Base-by-base conservation (phyloP, 1,140 invertebrate genomes). In the Ylistrum balloti region DNA sequence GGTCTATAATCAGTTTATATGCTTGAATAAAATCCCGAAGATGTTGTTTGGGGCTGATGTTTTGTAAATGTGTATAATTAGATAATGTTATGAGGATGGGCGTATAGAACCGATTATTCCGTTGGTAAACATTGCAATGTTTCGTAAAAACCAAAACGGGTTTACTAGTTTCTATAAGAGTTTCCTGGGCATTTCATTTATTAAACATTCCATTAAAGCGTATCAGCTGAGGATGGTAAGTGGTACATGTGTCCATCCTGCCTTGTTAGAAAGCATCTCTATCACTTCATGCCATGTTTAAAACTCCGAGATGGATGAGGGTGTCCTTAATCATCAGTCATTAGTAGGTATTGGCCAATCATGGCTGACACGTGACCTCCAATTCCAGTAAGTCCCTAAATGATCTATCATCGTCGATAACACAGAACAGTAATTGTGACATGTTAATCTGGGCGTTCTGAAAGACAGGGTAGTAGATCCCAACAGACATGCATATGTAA, bases 361-460 rank as follows among this genome's bases (percentile, higher is more conserved):
- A 28, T n/a, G 9, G 56, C 56, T 74, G 56, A 74, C 56, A 74
- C 56, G n/a, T 28, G n/a, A 74, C 56, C 56, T 74, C 17, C 9
- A n/a, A 28, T 28, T 74, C 56, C 56, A 28, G 56, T 74, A 28
- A 74, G 56, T 74, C 56, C 56, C 56, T 74, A 74, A 74, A n/a
- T 74, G 17, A 74, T 28, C 56, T 74, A 7, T 74, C 22, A 1
- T 28, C 41, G 20, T 45, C 41, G 41, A 45, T 45, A 45, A 45
- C 41, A 17, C 41, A 9, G 41, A 9, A 17, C 41, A 17, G 22
- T 74, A 74, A 74, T 74, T 28, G 28, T 74, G 56, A 74, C 56
- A 74, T 3, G 56, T 7, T n/a, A n/a, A 48, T 48, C 11, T 38
- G 5, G 45, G 45, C 45, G 13, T 48, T n/a, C n/a, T n/a, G n/a